Evolutionary conservation across 2,797 vertebrate species (phyloP).

Genomic region (Lacerta viridis): DNA sequence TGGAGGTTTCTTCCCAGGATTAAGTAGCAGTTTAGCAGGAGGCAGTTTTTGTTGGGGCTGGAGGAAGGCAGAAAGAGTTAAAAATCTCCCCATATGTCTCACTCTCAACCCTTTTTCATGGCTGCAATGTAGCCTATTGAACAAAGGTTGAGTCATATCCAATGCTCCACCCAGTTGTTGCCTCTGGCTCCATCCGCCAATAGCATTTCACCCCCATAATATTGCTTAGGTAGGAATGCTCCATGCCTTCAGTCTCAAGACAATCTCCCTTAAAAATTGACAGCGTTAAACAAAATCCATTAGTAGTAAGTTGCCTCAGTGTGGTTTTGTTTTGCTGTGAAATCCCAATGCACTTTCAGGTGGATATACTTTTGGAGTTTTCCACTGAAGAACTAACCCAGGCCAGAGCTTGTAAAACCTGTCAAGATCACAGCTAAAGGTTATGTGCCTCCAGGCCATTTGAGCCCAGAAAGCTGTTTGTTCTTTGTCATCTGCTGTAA

Average conservation of each 20-base stretch:
- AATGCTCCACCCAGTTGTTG: too few relatives aligned
- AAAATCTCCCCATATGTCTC: too few relatives aligned
- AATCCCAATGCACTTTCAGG: constrained; percentile 29
- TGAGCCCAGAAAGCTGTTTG: constrained; percentile 27
- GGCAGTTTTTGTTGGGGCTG: too few relatives aligned
- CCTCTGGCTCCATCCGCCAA: too few relatives aligned
- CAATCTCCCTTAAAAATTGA: neutral
- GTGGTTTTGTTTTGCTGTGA: constrained; percentile 20
- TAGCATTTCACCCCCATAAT: too few relatives aligned
- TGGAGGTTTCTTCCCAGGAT: too few relatives aligned
- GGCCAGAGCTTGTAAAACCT: neutral
- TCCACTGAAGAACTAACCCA: constrained; percentile 15
- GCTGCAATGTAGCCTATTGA: too few relatives aligned
- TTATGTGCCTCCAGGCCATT: neutral
- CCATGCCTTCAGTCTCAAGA: neutral
- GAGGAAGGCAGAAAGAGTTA: too few relatives aligned
- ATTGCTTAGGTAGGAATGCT: too few relatives aligned
- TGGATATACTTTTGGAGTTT: constrained; percentile 1
- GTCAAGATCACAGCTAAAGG: constrained; percentile 42
- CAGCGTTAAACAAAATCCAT: constrained; percentile 13
- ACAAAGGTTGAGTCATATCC: too few relatives aligned
- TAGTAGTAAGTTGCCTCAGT: neutral
- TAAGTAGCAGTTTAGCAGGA: too few relatives aligned
- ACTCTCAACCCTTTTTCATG: too few relatives aligned
- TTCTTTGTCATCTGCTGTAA: constrained; percentile 50